Conservation (phyloP, 2,888 invertebrate species). For the Apamea crenata region DNA sequence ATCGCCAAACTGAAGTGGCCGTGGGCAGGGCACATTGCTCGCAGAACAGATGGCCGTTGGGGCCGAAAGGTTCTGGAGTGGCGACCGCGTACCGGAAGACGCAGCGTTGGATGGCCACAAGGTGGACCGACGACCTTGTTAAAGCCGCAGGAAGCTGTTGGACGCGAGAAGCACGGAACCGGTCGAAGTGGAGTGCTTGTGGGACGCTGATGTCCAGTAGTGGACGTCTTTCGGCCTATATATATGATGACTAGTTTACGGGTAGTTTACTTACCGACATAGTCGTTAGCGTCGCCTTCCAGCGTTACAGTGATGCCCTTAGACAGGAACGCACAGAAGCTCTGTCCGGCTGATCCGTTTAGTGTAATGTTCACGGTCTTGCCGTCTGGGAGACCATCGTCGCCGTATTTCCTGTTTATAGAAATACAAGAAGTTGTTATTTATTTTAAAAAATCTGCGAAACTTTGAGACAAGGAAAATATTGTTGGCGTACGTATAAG, state of each 20-base stretch:
- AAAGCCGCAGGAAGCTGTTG: too few relatives aligned
- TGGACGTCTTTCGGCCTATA: too few relatives aligned
- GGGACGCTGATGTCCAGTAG: too few relatives aligned
- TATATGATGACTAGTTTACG: not conserved
- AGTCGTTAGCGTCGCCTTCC: slow-evolving; percentile 99
- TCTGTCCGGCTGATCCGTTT: slow-evolving; percentile 99
- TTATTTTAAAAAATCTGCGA: not conserved
- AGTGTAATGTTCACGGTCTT: slow-evolving; percentile 94
- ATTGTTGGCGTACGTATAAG: not conserved
- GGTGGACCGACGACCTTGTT: too few relatives aligned
- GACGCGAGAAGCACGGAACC: too few relatives aligned
- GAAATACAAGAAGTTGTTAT: not conserved
- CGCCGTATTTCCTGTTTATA: slow-evolving; percentile 94
- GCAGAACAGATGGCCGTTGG: too few relatives aligned
- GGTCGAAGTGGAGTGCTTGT: too few relatives aligned
- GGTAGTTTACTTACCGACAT: slow-evolving; percentile 93
- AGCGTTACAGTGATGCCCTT: slow-evolving; percentile 97
- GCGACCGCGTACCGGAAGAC: too few relatives aligned
- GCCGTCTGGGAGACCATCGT: slow-evolving; percentile 95
- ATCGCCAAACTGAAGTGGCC: too few relatives aligned
- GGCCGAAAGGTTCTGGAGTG: too few relatives aligned
- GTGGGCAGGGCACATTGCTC: too few relatives aligned
- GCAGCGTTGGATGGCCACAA: too few relatives aligned
- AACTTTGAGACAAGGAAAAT: not conserved
- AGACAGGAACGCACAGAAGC: slow-evolving; percentile 99